These are phyloP conservation scores for Amia ocellicauda DNA, from an alignment of 2,113 vertebrate genomes.

Conservation along the genomic window DNA sequence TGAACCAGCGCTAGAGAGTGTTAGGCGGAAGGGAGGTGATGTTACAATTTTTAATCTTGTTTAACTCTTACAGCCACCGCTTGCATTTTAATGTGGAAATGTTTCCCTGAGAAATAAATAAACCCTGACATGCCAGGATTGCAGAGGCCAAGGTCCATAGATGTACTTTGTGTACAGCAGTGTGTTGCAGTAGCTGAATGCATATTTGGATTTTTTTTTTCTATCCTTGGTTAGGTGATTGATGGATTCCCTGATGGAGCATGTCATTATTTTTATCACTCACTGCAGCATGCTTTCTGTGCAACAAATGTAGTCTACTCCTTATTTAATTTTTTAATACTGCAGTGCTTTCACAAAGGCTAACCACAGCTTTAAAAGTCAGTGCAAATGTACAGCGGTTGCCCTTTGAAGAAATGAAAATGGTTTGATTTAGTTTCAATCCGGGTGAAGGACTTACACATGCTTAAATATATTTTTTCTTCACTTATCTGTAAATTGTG, in stretches of 20 bases:
- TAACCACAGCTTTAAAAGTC: background rate
- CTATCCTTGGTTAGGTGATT: conserved; percentile 10
- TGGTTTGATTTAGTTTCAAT: background rate
- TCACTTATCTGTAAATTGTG: background rate
- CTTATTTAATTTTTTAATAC: conserved; percentile 1
- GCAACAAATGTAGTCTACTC: background rate
- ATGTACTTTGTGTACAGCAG: too few species aligned
- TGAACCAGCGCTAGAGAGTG: too few species aligned
- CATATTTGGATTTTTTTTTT: conserved; percentile 7
- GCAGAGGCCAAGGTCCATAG: too few species aligned
- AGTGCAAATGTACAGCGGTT: background rate
- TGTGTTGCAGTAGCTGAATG: background rate
- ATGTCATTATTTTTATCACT: conserved; percentile 14
- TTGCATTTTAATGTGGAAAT: too few species aligned
- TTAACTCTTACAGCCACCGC: too few species aligned
- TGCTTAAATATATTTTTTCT: background rate
- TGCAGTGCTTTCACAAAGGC: background rate
- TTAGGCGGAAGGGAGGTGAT: too few species aligned
- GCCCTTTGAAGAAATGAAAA: background rate
- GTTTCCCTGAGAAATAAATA: too few species aligned
- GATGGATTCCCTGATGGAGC: conserved; percentile 5
- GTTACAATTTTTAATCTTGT: too few species aligned
- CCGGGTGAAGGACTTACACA: too few species aligned
- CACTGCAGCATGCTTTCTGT: background rate
- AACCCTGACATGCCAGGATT: too few species aligned